Evolutionary conservation across 2,888 invertebrate genomes (phyloP), one percentile per base, ranked within the genome.

Genomic region (Cybosia mesomella): DNA sequence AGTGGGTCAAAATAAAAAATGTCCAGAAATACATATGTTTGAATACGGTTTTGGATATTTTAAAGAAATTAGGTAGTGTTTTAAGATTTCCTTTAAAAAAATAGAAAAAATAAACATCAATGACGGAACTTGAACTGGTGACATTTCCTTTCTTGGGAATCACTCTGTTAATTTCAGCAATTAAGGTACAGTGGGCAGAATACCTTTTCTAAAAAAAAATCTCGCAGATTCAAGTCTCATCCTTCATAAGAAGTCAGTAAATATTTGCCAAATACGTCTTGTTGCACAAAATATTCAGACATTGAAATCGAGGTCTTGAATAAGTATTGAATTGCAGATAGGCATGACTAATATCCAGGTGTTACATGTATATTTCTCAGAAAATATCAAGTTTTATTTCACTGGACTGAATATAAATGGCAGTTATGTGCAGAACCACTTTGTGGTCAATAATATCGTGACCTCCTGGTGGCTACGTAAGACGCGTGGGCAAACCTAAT

Each of bases 401-500:
- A 68, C 36, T 22, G 58, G 34, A 32, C 15, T 54, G 54, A 54
- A 63, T 24, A 5, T 57, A 57, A 57, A 64, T 39, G 22, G 18
- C 10, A n/a, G n/a, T 64, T 64, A 36, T 55, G 22, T 66, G 32
- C n/a, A 24, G 55, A 54, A 21, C 34, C 54, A 63, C 34, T 62
- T 63, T 63, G 63, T 63, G 63, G 63, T 63, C 34, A 54, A 36
- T 34, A 54, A 54, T 63, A 39, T 62, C 62, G 21, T 71, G 69
- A 73, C 67, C 68, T 73, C 65, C 64, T 67, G 32, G 18, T 67
- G 32, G 18, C 59, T 54, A 73, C 68, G 71, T 68, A 76, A 80
- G 43, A 65, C 54, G 72, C 76, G 79, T 79, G 79, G 79, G 79
- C 66, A 66, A 64, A 71, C 65, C 66, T 71, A 68, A 72, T 68